These are phyloP conservation scores for Yasuhikotakia modesta DNA, from an alignment of 2,797 vertebrate genomes.

Conservation along the genomic window DNA sequence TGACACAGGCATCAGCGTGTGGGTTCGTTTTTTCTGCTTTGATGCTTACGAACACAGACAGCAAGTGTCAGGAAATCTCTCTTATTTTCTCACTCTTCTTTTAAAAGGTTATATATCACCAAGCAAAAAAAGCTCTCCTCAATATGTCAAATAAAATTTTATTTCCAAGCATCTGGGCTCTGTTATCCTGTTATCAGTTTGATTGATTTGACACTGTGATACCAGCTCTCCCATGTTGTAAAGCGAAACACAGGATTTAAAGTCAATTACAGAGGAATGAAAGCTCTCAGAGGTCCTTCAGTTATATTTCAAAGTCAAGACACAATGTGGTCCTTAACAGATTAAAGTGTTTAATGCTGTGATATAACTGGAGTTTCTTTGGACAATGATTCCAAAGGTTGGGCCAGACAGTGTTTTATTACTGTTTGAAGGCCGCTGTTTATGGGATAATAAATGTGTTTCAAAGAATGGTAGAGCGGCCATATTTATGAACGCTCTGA, in stretches of 20 bases:
- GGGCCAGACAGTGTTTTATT: slow-evolving; percentile 44
- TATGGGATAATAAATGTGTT: slow-evolving; percentile 52
- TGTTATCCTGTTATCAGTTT: slow-evolving; percentile 10
- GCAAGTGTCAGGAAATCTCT: background rate
- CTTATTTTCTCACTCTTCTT: background rate
- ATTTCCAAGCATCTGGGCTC: slow-evolving; percentile 2
- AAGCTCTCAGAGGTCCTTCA: background rate
- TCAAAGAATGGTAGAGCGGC: slow-evolving; percentile 11
- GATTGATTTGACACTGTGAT: background rate
- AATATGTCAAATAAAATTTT: slow-evolving; percentile 15
- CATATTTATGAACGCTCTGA: slow-evolving; percentile 35
- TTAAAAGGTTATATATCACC: slow-evolving; percentile 31
- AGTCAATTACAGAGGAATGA: background rate
- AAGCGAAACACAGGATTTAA: background rate
- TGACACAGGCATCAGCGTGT: slow-evolving; percentile 36
- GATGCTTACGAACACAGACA: background rate
- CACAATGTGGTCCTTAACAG: slow-evolving; percentile 15
- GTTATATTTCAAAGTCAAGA: slow-evolving; percentile 21
- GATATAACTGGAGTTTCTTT: slow-evolving; percentile 19
- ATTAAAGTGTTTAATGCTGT: slow-evolving; percentile 2
- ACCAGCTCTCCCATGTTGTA: background rate
- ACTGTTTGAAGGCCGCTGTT: slow-evolving; percentile 54
- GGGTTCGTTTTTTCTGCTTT: background rate
- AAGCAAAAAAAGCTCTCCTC: background rate
- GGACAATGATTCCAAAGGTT: slow-evolving; percentile 56